Percentiles rank a stretch among this genome's conserved stretches.
phyloP scores from a whole-genome alignment of 1,140 invertebrate genomes.

The Wiebesia pumilae region DNA sequence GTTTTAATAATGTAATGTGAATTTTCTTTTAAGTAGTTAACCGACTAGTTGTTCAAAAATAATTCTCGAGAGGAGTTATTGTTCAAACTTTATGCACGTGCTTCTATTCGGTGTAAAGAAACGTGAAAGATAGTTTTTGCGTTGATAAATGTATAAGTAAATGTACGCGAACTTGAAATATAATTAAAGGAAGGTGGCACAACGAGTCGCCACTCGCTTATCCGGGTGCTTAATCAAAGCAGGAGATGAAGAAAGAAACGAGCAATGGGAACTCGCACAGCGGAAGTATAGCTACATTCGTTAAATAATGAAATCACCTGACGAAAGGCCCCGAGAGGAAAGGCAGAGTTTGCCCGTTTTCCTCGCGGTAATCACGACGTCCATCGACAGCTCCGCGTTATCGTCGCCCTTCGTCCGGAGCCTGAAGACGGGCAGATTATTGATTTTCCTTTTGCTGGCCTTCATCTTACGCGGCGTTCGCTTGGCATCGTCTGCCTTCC shows the following conservation, averaged over 20 bases:
- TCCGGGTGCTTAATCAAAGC: not conserved
- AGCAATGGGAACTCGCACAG: not conserved
- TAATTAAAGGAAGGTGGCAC: not conserved
- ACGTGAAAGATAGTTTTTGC: not conserved
- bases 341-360: conserved; percentile 87
- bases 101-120: not conserved
- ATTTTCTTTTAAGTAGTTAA: no score
- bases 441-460: conserved; percentile 63
- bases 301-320: conserved; percentile 76
- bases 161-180: not conserved
- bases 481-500: not conserved
- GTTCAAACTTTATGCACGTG: not conserved
- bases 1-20: no score
- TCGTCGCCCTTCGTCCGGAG: conserved; percentile 81
- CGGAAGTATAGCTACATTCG: no score
- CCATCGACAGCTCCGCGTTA: conserved; percentile 79
- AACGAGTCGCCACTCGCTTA: not conserved
- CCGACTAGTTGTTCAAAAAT: no score
- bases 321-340: conserved; percentile 81
- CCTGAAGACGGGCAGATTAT: conserved; percentile 80
- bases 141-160: not conserved
- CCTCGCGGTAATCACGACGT: conserved; percentile 85
- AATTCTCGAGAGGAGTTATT: no score
- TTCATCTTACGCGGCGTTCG: not conserved
- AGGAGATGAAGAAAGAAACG: not conserved